Conservation (phyloP, 2,888 invertebrate genomes). For the Troglohyphantes excavatus region DNA sequence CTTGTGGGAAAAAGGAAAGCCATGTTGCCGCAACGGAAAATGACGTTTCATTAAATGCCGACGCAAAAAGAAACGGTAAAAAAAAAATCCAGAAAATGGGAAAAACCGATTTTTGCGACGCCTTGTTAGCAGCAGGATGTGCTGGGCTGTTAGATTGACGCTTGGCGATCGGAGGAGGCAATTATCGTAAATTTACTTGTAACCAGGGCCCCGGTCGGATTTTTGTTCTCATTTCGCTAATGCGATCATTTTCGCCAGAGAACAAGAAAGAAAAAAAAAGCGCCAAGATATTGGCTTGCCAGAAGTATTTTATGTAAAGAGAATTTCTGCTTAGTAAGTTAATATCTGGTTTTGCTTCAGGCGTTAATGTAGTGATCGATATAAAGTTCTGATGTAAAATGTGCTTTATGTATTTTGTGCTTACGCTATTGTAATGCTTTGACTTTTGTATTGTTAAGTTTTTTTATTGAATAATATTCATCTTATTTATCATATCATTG, state of each 20-base stretch:
- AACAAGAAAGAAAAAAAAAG: neutral
- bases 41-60: slow-evolving; percentile 61
- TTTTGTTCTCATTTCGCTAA: slow-evolving; percentile 1
- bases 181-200: slow-evolving; percentile 60
- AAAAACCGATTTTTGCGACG: slow-evolving; percentile 46
- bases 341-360: too few species aligned
- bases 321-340: too few species aligned
- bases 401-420: too few species aligned
- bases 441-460: too few species aligned
- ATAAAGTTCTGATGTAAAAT: too few species aligned
- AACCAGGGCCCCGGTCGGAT: slow-evolving; percentile 13
- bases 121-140: slow-evolving; percentile 35
- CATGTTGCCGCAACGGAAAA: slow-evolving; percentile 25
- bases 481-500: too few species aligned
- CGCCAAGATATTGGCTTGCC: too few species aligned
- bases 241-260: neutral
- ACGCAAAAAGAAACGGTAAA: neutral
- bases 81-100: slow-evolving; percentile 29
- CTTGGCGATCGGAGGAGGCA: slow-evolving; percentile 23
- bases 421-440: too few species aligned
- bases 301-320: too few species aligned
- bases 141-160: neutral
- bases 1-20: slow-evolving; percentile 23
- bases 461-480: too few species aligned
- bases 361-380: too few species aligned